Evolutionary conservation across 2,797 vertebrate genomes (phyloP).

Genomic region (Pagetopsis macropterus): DNA sequence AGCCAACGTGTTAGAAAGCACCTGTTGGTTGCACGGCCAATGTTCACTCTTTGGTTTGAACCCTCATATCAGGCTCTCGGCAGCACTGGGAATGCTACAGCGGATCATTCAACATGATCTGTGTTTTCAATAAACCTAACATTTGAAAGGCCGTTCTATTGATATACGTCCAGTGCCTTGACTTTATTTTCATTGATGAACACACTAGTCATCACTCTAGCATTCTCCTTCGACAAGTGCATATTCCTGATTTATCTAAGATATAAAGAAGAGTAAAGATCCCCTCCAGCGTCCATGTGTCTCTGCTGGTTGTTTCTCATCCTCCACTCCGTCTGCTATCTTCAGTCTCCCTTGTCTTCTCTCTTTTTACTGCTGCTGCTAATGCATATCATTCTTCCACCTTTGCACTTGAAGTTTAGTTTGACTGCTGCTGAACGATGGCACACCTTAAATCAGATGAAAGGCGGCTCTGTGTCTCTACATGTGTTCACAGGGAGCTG

Average conservation of each 20-base stretch:
- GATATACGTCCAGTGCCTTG: background rate
- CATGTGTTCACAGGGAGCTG: conserved; percentile 20
- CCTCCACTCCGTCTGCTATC: conserved; percentile 49
- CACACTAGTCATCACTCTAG: background rate
- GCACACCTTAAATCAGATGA: conserved; percentile 50
- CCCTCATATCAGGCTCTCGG: background rate
- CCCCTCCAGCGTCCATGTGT: conserved; percentile 21
- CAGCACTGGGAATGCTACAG: conserved; percentile 1
- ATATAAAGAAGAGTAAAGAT: conserved; percentile 58
- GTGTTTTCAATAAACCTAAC: conserved; percentile 16
- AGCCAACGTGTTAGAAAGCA: too few relatives aligned
- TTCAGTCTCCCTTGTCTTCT: conserved; percentile 41
- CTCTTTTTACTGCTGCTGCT: conserved; percentile 40
- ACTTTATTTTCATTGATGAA: background rate
- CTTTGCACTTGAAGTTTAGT: conserved; percentile 48
- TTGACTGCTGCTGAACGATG: conserved; percentile 55
- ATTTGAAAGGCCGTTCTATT: background rate
- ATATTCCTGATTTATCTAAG: conserved; percentile 18
- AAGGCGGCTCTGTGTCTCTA: conserved; percentile 25
- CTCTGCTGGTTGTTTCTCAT: conserved; percentile 50
- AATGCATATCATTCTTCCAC: conserved; percentile 51
- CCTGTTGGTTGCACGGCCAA: background rate
- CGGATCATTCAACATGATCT: conserved; percentile 5
- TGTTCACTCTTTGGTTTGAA: background rate
- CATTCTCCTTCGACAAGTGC: background rate